Evolutionary conservation across 2,113 vertebrate species (phyloP).

Genomic region (Noturus placidus): DNA sequence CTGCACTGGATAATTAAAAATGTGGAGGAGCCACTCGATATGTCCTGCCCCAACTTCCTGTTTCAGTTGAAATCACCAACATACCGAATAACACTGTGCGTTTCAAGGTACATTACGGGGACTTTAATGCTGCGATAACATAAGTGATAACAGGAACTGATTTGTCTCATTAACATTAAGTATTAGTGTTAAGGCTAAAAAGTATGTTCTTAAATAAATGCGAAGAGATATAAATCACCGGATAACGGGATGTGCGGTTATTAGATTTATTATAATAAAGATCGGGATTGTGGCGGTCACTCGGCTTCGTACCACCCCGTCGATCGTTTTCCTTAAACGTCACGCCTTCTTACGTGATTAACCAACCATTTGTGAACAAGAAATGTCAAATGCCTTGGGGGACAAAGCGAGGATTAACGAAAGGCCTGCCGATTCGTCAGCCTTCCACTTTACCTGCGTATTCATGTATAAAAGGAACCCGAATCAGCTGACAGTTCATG

Average conservation of each 20-base stretch:
- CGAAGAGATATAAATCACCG: not conserved
- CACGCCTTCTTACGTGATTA: not conserved
- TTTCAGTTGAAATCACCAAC: too few relatives aligned
- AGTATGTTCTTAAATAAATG: not conserved
- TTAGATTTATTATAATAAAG: not conserved
- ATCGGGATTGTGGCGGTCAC: not conserved
- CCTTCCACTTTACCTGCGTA: not conserved
- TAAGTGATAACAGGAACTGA: not conserved
- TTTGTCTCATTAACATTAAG: not conserved
- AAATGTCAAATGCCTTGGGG: not conserved
- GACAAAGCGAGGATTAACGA: not conserved
- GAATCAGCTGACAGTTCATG: not conserved
- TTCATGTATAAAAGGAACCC: not conserved
- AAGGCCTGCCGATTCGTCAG: not conserved
- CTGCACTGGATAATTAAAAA: not conserved
- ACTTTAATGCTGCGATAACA: not conserved
- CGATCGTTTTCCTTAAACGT: too few relatives aligned
- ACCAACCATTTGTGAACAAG: not conserved
- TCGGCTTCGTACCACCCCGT: not conserved
- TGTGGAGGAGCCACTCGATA: too few relatives aligned
- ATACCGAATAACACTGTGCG: too few relatives aligned
- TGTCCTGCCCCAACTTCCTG: too few relatives aligned
- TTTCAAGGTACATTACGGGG: too few relatives aligned
- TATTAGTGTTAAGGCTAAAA: not conserved
- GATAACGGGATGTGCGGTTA: not conserved